Conservation (phyloP, 1,140 invertebrate genomes). For the Caenorhabditis remanei region DNA sequence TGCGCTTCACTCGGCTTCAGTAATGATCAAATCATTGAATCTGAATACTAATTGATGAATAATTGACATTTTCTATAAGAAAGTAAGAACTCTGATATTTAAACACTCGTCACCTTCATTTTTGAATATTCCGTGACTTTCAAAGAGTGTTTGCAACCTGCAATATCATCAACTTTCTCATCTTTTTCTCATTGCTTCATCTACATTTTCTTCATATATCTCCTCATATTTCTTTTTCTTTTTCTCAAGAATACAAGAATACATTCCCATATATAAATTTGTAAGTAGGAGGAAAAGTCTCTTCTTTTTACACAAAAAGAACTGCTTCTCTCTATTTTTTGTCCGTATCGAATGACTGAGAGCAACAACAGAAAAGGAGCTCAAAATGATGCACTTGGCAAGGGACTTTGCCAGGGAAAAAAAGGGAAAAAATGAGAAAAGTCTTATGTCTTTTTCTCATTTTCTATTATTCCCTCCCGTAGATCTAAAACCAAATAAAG, state of each 20-base stretch:
- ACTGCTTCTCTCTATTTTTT: not conserved
- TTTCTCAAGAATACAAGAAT: not conserved
- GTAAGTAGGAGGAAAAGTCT: conserved; percentile 3
- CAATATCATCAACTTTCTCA: not conserved
- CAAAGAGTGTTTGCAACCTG: not conserved
- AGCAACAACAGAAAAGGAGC: not conserved
- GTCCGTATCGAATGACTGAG: conserved; percentile 45
- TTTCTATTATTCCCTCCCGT: not conserved
- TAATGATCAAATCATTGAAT: no score
- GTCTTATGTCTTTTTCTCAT: conserved; percentile 21
- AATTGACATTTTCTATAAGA: no score
- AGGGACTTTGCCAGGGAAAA: not conserved
- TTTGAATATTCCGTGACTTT: conserved; percentile 4
- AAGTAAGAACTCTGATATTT: not conserved
- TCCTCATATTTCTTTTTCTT: not conserved
- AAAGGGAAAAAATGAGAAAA: not conserved
- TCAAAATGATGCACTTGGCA: conserved; percentile 31
- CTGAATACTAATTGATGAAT: no score
- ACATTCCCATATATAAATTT: conserved; percentile 32
- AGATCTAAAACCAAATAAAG: not conserved
- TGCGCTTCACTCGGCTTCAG: no score
- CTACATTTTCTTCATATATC: not conserved
- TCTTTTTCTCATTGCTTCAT: conserved; percentile 2
- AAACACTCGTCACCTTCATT: not conserved
- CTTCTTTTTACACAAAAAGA: not conserved